Percentiles rank a stretch among this genome's conserved stretches.
Conservation (phyloP, 1,140 invertebrate species). For the Laupala kohalensis region DNA sequence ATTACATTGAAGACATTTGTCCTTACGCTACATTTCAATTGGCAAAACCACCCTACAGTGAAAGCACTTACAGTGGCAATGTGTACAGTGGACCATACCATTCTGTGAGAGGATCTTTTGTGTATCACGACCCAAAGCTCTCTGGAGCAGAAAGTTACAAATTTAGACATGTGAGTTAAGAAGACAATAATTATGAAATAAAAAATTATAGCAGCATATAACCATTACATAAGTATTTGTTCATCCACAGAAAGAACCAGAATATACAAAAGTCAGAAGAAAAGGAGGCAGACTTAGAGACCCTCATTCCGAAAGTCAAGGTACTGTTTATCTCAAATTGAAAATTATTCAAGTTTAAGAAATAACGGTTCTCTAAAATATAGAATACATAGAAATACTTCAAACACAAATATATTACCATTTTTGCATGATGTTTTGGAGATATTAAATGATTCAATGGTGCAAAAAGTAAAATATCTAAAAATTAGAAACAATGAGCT, state of each 20-base stretch:
- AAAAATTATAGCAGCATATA: neutral
- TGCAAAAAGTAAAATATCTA: too few species aligned
- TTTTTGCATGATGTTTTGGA: too few species aligned
- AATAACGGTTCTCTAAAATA: too few species aligned
- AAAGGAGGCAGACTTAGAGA: conserved; percentile 59
- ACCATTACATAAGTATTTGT: neutral
- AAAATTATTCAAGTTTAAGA: too few species aligned
- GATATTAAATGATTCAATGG: too few species aligned
- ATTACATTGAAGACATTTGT: conserved; percentile 82
- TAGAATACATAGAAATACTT: too few species aligned
- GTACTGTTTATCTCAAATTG: conserved; percentile 28
- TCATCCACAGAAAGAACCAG: conserved; percentile 55
- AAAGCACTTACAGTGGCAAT: conserved; percentile 79
- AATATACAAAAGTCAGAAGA: conserved; percentile 67
- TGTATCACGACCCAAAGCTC: conserved; percentile 62
- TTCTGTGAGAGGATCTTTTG: conserved; percentile 74
- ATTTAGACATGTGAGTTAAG: conserved; percentile 35
- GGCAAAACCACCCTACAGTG: conserved; percentile 69
- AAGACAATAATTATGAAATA: neutral
- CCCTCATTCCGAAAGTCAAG: conserved; percentile 67
- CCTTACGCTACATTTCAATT: conserved; percentile 83
- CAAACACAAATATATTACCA: too few species aligned
- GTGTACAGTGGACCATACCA: conserved; percentile 73
- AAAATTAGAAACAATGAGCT: too few species aligned
- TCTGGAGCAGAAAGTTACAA: conserved; percentile 36